A percentile compares a stretch with the other conserved stretches of the same genome.
These are phyloP conservation scores for Styela clava DNA, from an alignment of 23 tunicate genomes.

Conservation along the genomic window DNA sequence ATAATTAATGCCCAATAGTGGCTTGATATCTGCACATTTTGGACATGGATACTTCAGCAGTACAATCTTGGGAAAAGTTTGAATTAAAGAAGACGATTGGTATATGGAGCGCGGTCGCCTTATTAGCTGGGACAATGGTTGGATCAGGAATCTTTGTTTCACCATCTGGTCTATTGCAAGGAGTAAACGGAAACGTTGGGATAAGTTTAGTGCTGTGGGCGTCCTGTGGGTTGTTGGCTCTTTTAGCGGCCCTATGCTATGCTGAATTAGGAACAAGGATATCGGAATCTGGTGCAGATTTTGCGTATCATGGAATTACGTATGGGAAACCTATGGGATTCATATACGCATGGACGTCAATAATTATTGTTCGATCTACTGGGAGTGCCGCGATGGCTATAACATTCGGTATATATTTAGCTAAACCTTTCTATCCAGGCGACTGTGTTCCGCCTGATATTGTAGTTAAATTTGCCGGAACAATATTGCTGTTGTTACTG, in stretches of 20 bases:
- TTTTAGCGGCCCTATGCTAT: constrained; percentile 60
- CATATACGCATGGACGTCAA: constrained; percentile 59
- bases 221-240: constrained; percentile 59
- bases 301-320: constrained; percentile 47
- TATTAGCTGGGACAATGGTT: constrained; percentile 72
- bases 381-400: constrained; percentile 75
- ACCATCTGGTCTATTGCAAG: constrained; percentile 70
- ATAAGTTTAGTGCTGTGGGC: constrained; percentile 75
- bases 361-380: constrained; percentile 32
- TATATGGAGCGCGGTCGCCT: constrained; percentile 34
- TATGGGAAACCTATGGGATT: constrained; percentile 54
- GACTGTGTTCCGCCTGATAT: constrained; percentile 52
- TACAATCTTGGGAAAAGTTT: too few species aligned
- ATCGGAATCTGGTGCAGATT: constrained; percentile 63
- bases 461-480: constrained; percentile 43
- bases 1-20: too few species aligned
- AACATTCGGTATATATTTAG: constrained; percentile 63
- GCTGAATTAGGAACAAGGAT: constrained; percentile 60
- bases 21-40: too few species aligned
- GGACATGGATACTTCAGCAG: too few species aligned
- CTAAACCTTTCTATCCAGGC: constrained; percentile 50
- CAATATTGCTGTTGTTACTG: constrained; percentile 16
- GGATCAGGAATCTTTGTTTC: constrained; percentile 88
- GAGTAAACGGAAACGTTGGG: constrained; percentile 67
- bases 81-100: constrained; percentile 59